Percentiles rank a stretch among this genome's conserved stretches.
Conservation (phyloP, 2,797 vertebrate species). For the Brachymystax lenok region DNA sequence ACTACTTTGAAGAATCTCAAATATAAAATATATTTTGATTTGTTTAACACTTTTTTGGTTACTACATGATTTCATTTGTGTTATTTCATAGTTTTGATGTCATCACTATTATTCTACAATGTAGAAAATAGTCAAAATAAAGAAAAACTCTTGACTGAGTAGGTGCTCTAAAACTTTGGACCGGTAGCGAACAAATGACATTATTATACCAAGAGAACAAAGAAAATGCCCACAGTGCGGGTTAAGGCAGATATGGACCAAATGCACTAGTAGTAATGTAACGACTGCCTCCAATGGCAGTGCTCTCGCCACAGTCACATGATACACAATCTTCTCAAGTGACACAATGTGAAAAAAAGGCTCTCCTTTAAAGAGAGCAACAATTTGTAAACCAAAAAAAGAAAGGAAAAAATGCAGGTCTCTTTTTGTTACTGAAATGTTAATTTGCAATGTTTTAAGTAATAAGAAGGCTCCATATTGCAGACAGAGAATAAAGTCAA, state of each 20-base stretch:
- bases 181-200: conserved; percentile 24
- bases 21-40: too few relatives aligned
- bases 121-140: too few relatives aligned
- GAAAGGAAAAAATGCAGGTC: conserved; percentile 20
- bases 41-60: too few relatives aligned
- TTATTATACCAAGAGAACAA: conserved; percentile 31
- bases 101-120: too few relatives aligned
- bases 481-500: conserved; percentile 35
- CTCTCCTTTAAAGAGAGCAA: conserved; percentile 3
- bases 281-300: conserved; percentile 54
- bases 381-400: conserved; percentile 50
- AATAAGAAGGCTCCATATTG: conserved; percentile 33
- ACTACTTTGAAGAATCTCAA: too few relatives aligned
- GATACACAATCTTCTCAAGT: conserved; percentile 14
- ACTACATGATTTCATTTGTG: too few relatives aligned
- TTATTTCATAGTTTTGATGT: too few relatives aligned
- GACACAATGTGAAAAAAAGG: conserved; percentile 20
- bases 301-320: conserved; percentile 17
- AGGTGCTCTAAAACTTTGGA: too few relatives aligned
- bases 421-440: not conserved
- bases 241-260: conserved; percentile 59
- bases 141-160: too few relatives aligned
- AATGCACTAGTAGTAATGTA: conserved; percentile 23
- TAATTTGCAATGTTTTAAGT: conserved; percentile 13
- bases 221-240: conserved; percentile 57